Percentiles rank a stretch among this genome's conserved stretches.
phyloP scores from a whole-genome alignment of 2,888 invertebrate genomes.

The Campoletis raptor region DNA sequence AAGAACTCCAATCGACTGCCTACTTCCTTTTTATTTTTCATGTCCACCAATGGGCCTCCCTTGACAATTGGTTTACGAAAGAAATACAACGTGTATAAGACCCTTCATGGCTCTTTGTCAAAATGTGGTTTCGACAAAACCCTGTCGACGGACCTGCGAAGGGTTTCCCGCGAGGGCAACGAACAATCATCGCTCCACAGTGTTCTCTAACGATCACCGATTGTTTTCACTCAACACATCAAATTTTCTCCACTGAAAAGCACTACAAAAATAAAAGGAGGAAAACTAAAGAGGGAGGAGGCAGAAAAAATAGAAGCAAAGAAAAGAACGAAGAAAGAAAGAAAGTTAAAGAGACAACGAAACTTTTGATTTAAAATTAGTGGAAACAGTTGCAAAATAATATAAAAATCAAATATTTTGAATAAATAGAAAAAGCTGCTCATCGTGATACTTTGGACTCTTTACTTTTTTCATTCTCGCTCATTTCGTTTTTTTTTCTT shows the following conservation, averaged over 20 bases:
- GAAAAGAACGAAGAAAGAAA: slow-evolving; percentile 18
- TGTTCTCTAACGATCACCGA: slow-evolving; percentile 68
- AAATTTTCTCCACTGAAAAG: slow-evolving; percentile 37
- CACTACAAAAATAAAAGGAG: neutral
- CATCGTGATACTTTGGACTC: neutral
- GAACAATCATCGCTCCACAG: slow-evolving; percentile 60
- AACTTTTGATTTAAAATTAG: neutral
- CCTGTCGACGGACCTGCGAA: slow-evolving; percentile 30
- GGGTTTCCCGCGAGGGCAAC: slow-evolving; percentile 30
- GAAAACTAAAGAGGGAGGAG: neutral
- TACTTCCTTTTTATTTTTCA: slow-evolving; percentile 38
- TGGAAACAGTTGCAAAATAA: neutral
- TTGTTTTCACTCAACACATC: slow-evolving; percentile 62
- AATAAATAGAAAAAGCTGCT: too few relatives aligned
- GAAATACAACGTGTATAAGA: slow-evolving; percentile 31
- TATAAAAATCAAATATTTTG: slow-evolving; percentile 20
- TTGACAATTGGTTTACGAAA: slow-evolving; percentile 39
- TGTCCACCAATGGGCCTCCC: slow-evolving; percentile 25
- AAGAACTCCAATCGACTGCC: slow-evolving; percentile 25
- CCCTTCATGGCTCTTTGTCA: slow-evolving; percentile 37
- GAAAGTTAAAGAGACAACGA: neutral
- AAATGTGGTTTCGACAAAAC: slow-evolving; percentile 26
- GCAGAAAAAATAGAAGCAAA: neutral
- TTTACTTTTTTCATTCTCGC: slow-evolving; percentile 33
- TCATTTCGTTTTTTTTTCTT: slow-evolving; percentile 37